Evolutionary conservation across 2,797 vertebrate species (phyloP), one percentile per base, ranked within the genome.

Genomic region (Syncerus caffer): DNA sequence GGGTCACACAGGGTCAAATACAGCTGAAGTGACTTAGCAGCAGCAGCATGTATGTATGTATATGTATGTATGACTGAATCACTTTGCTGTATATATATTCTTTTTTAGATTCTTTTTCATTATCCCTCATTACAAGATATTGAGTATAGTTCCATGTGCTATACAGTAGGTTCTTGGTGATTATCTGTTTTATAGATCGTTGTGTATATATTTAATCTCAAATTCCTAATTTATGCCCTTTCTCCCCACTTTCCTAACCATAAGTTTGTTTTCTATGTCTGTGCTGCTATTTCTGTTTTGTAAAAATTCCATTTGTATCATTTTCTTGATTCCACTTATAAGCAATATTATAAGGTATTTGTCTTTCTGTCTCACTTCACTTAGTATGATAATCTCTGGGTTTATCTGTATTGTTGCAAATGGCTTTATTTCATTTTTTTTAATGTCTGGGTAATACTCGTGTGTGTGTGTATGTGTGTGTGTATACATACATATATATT

Each of bases 1-100:
- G 64, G 64, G 5, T 23, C 64, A 6, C 34, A 71, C 19, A 38
- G 3, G 4, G 64, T 71, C 0, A 0, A 10, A 23, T 23, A 38
- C 5, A 0, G 71, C 19, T 38, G 34, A 38, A 71, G 64, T 3
- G 5, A 38, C 64, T 71, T 12, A 38, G 64, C 64, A 71, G 34
- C n/a, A 71, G 64, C 64, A 38, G 64, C 64, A 21, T 12, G n/a
- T 12, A 12, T 71, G 12, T 38, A 11, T 27, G 27, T 78, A 31
- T 79, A 50, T 12, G 16, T 31, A 31, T 31, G 27, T 50, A 31
- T 19, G 50, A 79, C 29, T 79, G 45, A 50, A 79, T 79, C 45
- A 50, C 27, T 50, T 79, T 31, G 45, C 45, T 19, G 5, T 31
- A 17, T 47, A 31, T 31, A 79, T 78, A 3, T 47, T 31, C 8